Base-by-base conservation (phyloP, 2,888 invertebrate species). In the Myopa tessellatipennis region DNA sequence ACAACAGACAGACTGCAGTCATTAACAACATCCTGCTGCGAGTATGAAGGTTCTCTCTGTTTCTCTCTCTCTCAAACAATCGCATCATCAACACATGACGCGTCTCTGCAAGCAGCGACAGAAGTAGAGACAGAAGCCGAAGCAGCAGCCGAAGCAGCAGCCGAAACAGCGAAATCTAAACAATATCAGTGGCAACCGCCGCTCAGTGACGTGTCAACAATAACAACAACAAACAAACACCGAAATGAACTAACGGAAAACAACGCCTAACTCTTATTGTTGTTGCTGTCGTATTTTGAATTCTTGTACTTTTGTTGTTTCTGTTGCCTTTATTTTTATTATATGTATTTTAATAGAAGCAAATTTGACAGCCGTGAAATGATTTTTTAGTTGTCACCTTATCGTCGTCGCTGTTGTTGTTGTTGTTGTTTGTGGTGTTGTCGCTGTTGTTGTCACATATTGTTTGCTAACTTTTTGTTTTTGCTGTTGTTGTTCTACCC, bases 361-460 rank as follows among this genome's bases (percentile, higher is more conserved):
- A 67, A 82, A 82, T 82, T 83, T 83, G 82, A 82, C 82, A 82
- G 82, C 82, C 83, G 82, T 83, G 83, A 83, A 83, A 83, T 83
- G 82, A 83, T 83, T 82, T 75, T 75, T 55, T 38, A 68, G 74
- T 68, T 58, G 72, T 26, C 50, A 70, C 65, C 63, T 72, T 34
- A 38, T 71, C 63, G 67, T 65, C 52, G 7, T 34, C 16, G 55
- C 75, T 34, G 10, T 61, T 38, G 26, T 60, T 71, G 18, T 45
- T 68, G 73, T 65, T 80, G 74, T 18, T 69, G 76, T 69, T 52
- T 6, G 34, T 52, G 67, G 16, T 26, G 50, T 10, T 63, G 55
- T 16, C 7, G 74, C 67, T 36, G 12, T 67, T 45, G 67, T 58
- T 75, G 34, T 58, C 52, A n/a, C 60, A 7, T 7, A 60, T 60